Percentiles rank a stretch among this genome's conserved stretches.
These are phyloP conservation scores for Bombylius discolor DNA, from an alignment of 2,888 invertebrate species.

Conservation along the genomic window DNA sequence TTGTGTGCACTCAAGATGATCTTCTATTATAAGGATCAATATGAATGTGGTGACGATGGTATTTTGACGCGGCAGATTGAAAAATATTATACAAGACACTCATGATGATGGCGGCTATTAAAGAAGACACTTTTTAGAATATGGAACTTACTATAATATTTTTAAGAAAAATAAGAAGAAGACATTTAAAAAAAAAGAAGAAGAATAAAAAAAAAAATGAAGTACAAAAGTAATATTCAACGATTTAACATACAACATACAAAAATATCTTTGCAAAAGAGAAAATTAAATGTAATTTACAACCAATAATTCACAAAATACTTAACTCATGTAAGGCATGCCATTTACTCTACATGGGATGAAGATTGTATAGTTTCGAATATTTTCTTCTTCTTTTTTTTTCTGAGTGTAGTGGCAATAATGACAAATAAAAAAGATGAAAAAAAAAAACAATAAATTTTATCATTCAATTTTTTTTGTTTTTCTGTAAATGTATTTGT, in stretches of 20 bases:
- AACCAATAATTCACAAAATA: slow-evolving; percentile 11
- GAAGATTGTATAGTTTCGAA: not conserved
- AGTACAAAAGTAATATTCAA: not conserved
- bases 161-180: too few species aligned
- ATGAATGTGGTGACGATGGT: too few species aligned
- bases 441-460: too few species aligned
- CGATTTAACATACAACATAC: not conserved
- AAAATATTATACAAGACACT: too few species aligned
- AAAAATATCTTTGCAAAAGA: slow-evolving; percentile 1
- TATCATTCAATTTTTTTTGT: not conserved
- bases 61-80: too few species aligned
- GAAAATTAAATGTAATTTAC: slow-evolving; percentile 12
- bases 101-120: too few species aligned
- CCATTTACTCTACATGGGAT: not conserved
- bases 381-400: not conserved
- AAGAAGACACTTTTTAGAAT: too few species aligned
- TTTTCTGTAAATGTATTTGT: not conserved
- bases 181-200: too few species aligned
- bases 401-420: not conserved
- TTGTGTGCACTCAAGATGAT: too few species aligned
- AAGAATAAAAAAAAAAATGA: too few species aligned
- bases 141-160: too few species aligned
- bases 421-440: not conserved
- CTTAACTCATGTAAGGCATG: slow-evolving; percentile 1
- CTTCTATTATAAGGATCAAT: too few species aligned